These are phyloP conservation scores for Romanogobio albipinnatus DNA, from an alignment of 2,113 vertebrate genomes.

Conservation along the genomic window DNA sequence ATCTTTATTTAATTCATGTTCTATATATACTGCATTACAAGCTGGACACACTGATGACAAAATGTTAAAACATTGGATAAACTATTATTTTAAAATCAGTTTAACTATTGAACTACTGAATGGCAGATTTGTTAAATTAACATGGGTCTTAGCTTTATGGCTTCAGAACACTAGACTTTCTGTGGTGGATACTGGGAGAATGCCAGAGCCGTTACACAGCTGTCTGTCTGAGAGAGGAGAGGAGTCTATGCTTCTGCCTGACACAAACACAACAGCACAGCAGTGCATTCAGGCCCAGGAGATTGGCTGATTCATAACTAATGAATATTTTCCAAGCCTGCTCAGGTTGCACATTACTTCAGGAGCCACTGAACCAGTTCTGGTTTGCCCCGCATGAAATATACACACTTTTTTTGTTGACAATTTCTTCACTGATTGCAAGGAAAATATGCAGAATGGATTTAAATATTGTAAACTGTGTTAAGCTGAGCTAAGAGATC, in stretches of 20 bases:
- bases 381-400: slow-evolving; percentile 17
- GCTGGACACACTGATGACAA: neutral
- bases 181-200: slow-evolving; percentile 57
- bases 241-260: slow-evolving; percentile 67
- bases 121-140: slow-evolving; percentile 39
- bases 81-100: neutral
- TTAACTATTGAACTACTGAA: neutral
- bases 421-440: neutral
- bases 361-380: slow-evolving; percentile 24
- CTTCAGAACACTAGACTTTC: slow-evolving; percentile 43
- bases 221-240: slow-evolving; percentile 64
- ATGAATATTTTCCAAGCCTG: slow-evolving; percentile 68
- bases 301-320: slow-evolving; percentile 63
- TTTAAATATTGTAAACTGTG: slow-evolving; percentile 1
- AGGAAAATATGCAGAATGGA: neutral
- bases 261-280: slow-evolving; percentile 63
- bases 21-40: neutral
- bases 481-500: neutral
- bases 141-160: neutral
- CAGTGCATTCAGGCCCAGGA: slow-evolving; percentile 38
- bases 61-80: neutral
- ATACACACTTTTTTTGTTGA: neutral
- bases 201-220: slow-evolving; percentile 71
- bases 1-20: neutral
- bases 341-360: slow-evolving; percentile 19